Evolutionary conservation across 2,797 vertebrate species (phyloP), one percentile per base, ranked within the genome.

Genomic region (Amphiprion clarkii): DNA sequence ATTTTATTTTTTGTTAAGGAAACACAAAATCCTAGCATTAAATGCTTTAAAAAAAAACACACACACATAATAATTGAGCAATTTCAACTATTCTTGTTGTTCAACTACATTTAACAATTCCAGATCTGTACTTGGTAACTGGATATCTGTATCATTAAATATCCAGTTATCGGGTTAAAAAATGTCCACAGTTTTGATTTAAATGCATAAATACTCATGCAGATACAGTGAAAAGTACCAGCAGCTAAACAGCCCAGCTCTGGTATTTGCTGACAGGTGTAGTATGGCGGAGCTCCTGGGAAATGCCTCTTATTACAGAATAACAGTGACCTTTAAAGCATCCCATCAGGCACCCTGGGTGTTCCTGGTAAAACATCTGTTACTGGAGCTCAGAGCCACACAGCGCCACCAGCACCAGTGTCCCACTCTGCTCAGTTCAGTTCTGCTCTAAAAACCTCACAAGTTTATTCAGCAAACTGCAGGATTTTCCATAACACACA

Each of bases 321-420:
- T 71, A 89, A 86, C 79, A 77, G 70, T 87, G 92, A 90, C 89
- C 90, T 91, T 89, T 91, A 78, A 84, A 90, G 49, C 66, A 71
- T 89, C 87, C 82, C 90, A 84, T 87, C 81, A 84, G 82, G 79
- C 83, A 55, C 78, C 54, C 67, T 70, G 81, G 74, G 78, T 84
- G 88, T 89, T 83, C 84, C 78, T 74, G 76, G 71, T 74, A 52
- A 86, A 91, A 86, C 92, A 92, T 89, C 88, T 93, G 90, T 87
- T 90, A 75, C 64, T 74, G 69, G 58, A 76, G 74, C 78, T 78
- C 51, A 67, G 12, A 87, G 81, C 79, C 69, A 74, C 82, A 67
- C 68, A 55, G 27, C n/a, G 23, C 48, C 72, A 69, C 36, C 74
- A 74, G 44, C 73, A 42, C 49, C 60, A 56, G 31, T 23, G 56